These are phyloP conservation scores for Onchidella celtica DNA, from an alignment of 2,888 invertebrate genomes.

Conservation along the genomic window DNA sequence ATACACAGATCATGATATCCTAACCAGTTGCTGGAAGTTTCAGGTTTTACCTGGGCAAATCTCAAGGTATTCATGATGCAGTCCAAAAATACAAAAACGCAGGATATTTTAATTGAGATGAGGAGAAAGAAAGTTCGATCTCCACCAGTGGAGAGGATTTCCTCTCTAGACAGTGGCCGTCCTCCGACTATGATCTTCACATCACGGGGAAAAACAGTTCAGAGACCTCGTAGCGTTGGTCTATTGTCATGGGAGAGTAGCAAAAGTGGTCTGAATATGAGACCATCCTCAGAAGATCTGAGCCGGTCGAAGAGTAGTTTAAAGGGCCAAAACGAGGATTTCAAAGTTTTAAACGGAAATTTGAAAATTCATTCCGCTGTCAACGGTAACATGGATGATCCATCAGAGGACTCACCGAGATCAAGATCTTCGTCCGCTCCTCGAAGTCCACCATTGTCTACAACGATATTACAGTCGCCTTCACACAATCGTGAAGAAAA, in stretches of 20 bases:
- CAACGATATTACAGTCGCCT: background rate
- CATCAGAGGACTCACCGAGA: background rate
- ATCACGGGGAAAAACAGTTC: background rate
- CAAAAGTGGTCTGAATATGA: background rate
- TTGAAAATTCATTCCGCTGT: background rate
- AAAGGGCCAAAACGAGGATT: background rate
- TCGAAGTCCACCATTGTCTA: background rate
- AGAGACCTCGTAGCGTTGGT: no score
- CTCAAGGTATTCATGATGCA: no score
- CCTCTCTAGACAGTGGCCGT: constrained; percentile 4
- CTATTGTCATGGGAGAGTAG: no score
- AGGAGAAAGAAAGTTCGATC: background rate
- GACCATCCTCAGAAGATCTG: background rate
- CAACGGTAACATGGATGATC: background rate
- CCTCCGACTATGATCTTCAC: constrained; percentile 21
- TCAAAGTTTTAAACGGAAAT: background rate
- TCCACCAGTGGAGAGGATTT: background rate
- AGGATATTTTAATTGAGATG: constrained; percentile 6
- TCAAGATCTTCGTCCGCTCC: background rate
- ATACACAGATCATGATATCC: no score
- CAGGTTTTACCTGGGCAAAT: no score
- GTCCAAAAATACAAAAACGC: background rate
- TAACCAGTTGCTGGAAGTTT: no score
- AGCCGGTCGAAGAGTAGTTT: background rate
- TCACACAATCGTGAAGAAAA: background rate